phyloP scores from a whole-genome alignment of 2,888 invertebrate genomes.

The Asteroscopus sphinx region DNA sequence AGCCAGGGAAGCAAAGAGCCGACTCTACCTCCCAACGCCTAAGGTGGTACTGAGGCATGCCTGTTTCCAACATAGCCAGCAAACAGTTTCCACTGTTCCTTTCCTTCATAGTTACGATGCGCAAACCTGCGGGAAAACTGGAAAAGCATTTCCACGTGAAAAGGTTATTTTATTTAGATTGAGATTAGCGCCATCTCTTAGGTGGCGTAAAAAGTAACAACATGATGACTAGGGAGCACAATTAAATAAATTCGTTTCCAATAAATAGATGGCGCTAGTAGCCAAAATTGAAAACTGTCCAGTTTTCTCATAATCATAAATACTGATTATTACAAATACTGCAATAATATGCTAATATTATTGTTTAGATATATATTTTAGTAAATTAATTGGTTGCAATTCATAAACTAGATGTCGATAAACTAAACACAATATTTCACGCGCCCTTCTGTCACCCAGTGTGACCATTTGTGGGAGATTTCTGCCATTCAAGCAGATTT shows the following conservation, averaged over 20 bases:
- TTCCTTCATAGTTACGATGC: constrained; percentile 75
- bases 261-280: constrained; percentile 29
- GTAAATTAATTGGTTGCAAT: neutral
- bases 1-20: constrained; percentile 54
- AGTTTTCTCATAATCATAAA: too few species aligned
- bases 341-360: too few species aligned
- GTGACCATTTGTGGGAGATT: too few species aligned
- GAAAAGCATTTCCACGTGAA: constrained; percentile 78
- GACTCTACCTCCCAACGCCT: constrained; percentile 68
- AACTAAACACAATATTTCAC: neutral
- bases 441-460: too few species aligned
- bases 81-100: constrained; percentile 77
- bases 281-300: neutral
- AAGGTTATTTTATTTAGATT: constrained; percentile 54
- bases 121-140: constrained; percentile 81
- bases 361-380: too few species aligned
- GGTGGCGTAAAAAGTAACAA: constrained; percentile 32
- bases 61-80: constrained; percentile 67
- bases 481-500: too few species aligned
- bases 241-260: neutral
- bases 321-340: too few species aligned
- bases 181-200: constrained; percentile 66
- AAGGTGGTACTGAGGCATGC: constrained; percentile 79
- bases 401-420: neutral
- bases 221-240: accelerated